Percentiles rank a stretch among this genome's conserved stretches.
Evolutionary conservation across 2,888 invertebrate species (phyloP).

Genomic region (Chouioia cunea): DNA sequence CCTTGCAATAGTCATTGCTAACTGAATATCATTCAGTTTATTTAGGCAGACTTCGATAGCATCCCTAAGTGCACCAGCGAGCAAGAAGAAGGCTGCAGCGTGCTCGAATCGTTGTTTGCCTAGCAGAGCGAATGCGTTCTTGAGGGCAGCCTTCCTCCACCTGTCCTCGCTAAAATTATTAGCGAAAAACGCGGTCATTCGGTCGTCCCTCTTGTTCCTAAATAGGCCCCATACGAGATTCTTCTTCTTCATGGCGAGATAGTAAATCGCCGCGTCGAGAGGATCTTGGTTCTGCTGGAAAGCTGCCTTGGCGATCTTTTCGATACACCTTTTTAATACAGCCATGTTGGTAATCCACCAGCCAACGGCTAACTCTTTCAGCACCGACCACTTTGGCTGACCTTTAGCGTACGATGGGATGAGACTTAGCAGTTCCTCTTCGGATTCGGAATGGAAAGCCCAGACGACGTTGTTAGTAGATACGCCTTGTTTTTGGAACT

Average conservation of each 20-base stretch:
- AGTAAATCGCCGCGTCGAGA: slow-evolving; percentile 96
- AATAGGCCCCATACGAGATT: slow-evolving; percentile 96
- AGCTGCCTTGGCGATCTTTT: slow-evolving; percentile 93
- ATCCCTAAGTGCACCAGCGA: slow-evolving; percentile 94
- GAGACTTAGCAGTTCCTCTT: slow-evolving; percentile 91
- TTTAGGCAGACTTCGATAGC: slow-evolving; percentile 94
- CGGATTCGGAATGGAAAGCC: slow-evolving; percentile 99
- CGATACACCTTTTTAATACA: slow-evolving; percentile 85
- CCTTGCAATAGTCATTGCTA: slow-evolving; percentile 93
- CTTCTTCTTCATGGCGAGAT: slow-evolving; percentile 98
- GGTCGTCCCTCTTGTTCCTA: slow-evolving; percentile 86
- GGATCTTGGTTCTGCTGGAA: slow-evolving; percentile 95
- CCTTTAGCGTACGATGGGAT: slow-evolving; percentile 90
- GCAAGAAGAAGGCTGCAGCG: slow-evolving; percentile 97
- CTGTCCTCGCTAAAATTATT: slow-evolving; percentile 94
- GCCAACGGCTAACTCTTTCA: slow-evolving; percentile 92
- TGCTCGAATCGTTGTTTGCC: slow-evolving; percentile 97
- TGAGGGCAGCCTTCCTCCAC: slow-evolving; percentile 97
- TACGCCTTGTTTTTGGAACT: slow-evolving; percentile 88
- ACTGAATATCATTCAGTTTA: slow-evolving; percentile 93
- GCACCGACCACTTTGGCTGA: slow-evolving; percentile 88
- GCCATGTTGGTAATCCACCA: slow-evolving; percentile 96
- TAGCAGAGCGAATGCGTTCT: slow-evolving; percentile 96
- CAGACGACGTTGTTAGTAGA: slow-evolving; percentile 94
- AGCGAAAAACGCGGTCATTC: slow-evolving; percentile 95